Conservation (phyloP, 2,797 vertebrate species). For the Pagetopsis macropterus region DNA sequence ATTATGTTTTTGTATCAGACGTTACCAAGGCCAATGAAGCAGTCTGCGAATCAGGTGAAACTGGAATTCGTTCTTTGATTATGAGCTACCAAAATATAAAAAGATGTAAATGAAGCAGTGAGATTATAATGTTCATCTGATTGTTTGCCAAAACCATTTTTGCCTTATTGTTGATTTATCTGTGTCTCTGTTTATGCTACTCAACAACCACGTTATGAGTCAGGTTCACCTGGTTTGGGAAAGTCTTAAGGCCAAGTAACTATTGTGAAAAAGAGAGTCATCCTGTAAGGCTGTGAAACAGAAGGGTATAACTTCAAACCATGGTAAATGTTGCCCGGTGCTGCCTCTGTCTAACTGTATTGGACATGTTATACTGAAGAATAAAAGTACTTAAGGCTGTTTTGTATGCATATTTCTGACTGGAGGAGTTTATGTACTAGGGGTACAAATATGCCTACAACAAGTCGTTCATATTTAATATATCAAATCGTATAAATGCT, state of each 20-base stretch:
- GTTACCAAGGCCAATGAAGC: slow-evolving; percentile 15
- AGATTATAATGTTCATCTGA: slow-evolving; percentile 7
- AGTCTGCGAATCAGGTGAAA: slow-evolving; percentile 35
- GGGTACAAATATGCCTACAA: background rate
- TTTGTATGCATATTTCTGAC: slow-evolving; percentile 6
- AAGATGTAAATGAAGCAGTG: slow-evolving; percentile 11
- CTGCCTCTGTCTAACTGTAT: slow-evolving; percentile 66
- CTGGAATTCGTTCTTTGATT: slow-evolving; percentile 26
- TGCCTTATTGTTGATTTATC: slow-evolving; percentile 31
- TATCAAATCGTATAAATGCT: background rate
- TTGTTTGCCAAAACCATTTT: slow-evolving; percentile 43
- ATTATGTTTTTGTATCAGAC: slow-evolving; percentile 31
- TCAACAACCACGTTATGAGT: slow-evolving; percentile 39
- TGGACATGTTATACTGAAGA: slow-evolving; percentile 65
- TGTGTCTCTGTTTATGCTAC: slow-evolving; percentile 26
- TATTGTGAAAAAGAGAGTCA: slow-evolving; percentile 40
- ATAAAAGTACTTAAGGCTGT: slow-evolving; percentile 51
- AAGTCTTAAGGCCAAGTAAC: slow-evolving; percentile 30
- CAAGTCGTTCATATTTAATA: background rate
- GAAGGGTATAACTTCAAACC: slow-evolving; percentile 42
- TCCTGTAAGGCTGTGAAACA: slow-evolving; percentile 35
- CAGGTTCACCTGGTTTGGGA: slow-evolving; percentile 43
- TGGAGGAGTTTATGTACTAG: background rate
- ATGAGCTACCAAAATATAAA: background rate
- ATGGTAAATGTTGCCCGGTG: slow-evolving; percentile 41